Percentiles rank a stretch among this genome's conserved stretches.
Evolutionary conservation across 2,888 invertebrate species (phyloP).

Genomic region (Morpho helenor): DNA sequence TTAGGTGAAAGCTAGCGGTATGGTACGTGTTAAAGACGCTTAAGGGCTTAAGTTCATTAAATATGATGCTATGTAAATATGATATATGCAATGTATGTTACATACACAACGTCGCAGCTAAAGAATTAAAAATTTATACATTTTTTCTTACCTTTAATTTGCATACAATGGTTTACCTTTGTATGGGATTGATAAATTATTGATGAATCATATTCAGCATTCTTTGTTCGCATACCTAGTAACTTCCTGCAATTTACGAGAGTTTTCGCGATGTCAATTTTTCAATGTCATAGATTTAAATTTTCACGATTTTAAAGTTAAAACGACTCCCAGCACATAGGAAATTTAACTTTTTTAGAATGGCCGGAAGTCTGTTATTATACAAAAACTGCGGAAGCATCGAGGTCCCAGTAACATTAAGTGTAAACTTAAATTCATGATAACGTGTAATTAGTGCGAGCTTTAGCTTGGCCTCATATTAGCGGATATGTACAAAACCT

Average conservation of each 20-base stretch:
- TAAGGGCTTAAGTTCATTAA: background rate
- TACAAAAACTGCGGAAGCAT: constrained; percentile 5
- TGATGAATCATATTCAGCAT: constrained; percentile 2
- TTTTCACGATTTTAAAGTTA: too few species aligned
- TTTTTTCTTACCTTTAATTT: constrained; percentile 1
- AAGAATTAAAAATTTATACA: too few species aligned
- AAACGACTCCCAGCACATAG: background rate
- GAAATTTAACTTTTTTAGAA: constrained; percentile 2
- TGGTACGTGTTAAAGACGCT: constrained; percentile 9
- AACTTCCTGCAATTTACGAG: background rate
- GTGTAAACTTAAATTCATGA: background rate
- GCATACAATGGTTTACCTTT: constrained; percentile 9
- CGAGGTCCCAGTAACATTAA: constrained; percentile 2
- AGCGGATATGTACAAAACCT: background rate
- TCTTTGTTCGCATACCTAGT: constrained; percentile 2
- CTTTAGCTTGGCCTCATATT: constrained; percentile 3
- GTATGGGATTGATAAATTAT: constrained; percentile 4
- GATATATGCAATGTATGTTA: background rate
- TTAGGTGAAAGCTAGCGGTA: constrained; percentile 26
- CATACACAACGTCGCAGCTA: background rate
- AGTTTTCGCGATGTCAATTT: background rate
- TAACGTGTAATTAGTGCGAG: background rate
- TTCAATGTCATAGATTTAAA: too few species aligned
- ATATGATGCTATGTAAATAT: background rate
- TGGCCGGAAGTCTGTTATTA: constrained; percentile 4